These are phyloP conservation scores for Lepus timidus DNA, from an alignment of 2,113 vertebrate genomes.

Conservation along the genomic window DNA sequence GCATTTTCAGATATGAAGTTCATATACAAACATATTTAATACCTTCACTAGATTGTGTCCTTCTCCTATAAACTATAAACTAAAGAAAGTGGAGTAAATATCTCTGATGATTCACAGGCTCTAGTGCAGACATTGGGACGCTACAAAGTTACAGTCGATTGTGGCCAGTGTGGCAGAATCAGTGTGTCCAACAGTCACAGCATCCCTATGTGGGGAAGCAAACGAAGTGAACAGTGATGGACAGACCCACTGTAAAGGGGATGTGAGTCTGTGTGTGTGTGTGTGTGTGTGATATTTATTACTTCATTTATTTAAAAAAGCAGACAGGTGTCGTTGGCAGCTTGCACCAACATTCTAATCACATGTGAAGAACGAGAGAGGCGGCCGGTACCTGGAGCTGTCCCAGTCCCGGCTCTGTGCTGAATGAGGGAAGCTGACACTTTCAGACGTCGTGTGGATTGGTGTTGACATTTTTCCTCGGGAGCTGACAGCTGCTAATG, in stretches of 20 bases:
- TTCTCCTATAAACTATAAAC: not conserved
- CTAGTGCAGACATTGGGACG: not conserved
- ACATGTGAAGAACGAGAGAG: slow-evolving; percentile 81
- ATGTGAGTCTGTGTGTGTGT: slow-evolving; percentile 24
- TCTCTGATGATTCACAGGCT: not conserved
- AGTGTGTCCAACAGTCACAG: slow-evolving; percentile 71
- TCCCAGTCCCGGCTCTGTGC: slow-evolving; percentile 75
- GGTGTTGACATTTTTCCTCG: slow-evolving; percentile 80
- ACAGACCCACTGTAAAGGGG: slow-evolving; percentile 61
- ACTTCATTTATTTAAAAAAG: slow-evolving; percentile 56
- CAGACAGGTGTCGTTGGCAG: slow-evolving; percentile 80
- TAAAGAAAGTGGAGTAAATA: not conserved
- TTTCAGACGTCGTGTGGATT: slow-evolving; percentile 86
- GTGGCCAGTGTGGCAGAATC: not conserved
- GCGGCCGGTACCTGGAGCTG: slow-evolving; percentile 71
- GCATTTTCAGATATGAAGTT: not conserved
- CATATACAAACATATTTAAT: not conserved
- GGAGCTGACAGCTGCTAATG: slow-evolving; percentile 86
- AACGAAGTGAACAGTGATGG: slow-evolving; percentile 63
- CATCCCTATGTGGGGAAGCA: slow-evolving; percentile 57
- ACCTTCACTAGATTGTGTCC: not conserved
- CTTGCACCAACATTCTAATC: slow-evolving; percentile 74
- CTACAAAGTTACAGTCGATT: not conserved
- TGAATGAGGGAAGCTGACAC: slow-evolving; percentile 86
- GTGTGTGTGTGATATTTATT: slow-evolving; percentile 64